These are phyloP conservation scores for Eleutherodactylus coqui DNA, from an alignment of 2,797 vertebrate species.

Conservation along the genomic window DNA sequence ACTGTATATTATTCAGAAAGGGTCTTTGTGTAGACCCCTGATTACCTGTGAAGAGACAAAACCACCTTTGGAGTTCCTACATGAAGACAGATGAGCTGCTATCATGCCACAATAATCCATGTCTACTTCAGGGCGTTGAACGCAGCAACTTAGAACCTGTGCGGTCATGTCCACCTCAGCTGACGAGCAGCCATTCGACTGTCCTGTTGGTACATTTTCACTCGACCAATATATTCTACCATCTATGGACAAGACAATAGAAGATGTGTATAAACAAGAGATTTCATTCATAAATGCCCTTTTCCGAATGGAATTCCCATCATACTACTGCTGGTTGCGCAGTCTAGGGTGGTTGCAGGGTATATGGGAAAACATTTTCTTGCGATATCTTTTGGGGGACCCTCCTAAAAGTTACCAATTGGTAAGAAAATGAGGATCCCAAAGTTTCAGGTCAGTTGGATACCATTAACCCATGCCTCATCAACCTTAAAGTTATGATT, in stretches of 20 bases:
- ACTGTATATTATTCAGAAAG: background rate
- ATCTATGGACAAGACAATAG: background rate
- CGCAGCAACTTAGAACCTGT: no score
- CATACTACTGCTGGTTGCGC: no score
- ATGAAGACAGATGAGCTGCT: background rate
- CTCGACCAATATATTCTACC: slow-evolving; percentile 22
- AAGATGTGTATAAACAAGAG: background rate
- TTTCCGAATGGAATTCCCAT: background rate
- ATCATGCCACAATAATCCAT: background rate
- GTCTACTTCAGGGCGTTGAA: background rate
- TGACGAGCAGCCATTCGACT: background rate
- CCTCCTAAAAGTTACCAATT: no score
- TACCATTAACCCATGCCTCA: no score
- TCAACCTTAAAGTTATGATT: no score
- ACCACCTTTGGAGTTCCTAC: slow-evolving; percentile 8
- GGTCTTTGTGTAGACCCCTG: background rate
- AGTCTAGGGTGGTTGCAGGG: no score
- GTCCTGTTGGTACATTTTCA: background rate
- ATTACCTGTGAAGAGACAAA: slow-evolving; percentile 19
- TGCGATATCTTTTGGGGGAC: no score
- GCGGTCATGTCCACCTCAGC: background rate
- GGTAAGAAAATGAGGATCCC: no score
- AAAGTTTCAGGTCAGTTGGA: no score
- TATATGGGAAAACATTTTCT: no score
- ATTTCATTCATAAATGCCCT: background rate